phyloP scores from a whole-genome alignment of 2,888 invertebrate genomes.

The Microplitis manilae region DNA sequence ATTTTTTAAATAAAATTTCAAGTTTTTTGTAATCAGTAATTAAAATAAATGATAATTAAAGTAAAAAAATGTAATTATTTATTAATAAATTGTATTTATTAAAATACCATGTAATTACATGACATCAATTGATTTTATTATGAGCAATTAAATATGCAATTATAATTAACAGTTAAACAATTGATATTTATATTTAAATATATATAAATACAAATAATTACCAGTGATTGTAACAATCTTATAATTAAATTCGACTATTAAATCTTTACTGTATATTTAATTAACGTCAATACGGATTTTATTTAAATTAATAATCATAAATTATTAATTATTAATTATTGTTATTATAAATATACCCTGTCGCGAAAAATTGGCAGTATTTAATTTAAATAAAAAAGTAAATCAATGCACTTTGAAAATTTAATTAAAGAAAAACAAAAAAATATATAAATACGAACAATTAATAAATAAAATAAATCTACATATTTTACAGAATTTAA shows the following conservation, averaged over 20 bases:
- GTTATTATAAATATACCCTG: constrained; percentile 2
- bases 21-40: no score
- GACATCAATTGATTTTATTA: constrained; percentile 10
- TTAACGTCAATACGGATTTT: neutral
- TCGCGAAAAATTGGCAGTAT: constrained; percentile 1
- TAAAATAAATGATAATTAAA: no score
- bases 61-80: no score
- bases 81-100: neutral
- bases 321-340: constrained; percentile 2
- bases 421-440: neutral
- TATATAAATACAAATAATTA: neutral
- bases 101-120: constrained; percentile 1
- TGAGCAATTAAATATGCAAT: constrained; percentile 2
- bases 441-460: neutral
- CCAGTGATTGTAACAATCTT: neutral
- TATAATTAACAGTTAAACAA: constrained; percentile 6
- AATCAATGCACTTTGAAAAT: constrained; percentile 28
- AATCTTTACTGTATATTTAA: neutral
- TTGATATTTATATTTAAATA: neutral
- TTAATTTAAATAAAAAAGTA: constrained; percentile 21
- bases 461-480: constrained; percentile 8
- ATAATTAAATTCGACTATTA: neutral
- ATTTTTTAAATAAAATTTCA: no score
- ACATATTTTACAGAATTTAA: constrained; percentile 22
- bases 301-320: neutral